phyloP scores from a whole-genome alignment of 2,113 vertebrate species.

The Glareola pratincola region DNA sequence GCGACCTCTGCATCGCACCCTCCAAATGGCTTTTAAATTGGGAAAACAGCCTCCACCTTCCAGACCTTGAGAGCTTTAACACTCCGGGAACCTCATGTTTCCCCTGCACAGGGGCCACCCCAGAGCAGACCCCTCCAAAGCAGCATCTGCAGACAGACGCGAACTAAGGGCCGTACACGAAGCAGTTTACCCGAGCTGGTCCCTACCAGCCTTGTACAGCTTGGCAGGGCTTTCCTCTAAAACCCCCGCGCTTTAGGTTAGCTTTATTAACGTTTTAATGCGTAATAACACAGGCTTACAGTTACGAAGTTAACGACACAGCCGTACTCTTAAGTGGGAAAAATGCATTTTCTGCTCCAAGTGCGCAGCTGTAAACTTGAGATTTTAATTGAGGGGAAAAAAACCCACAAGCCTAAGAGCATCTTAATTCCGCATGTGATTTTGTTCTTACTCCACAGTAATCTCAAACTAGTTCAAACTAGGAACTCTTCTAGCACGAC shows the following conservation, averaged over 20 bases:
- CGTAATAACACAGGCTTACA: neutral
- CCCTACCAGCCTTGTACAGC: neutral
- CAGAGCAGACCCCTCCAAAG: no score
- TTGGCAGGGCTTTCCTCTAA: neutral
- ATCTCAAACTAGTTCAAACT: neutral
- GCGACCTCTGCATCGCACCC: neutral
- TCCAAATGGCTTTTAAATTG: neutral
- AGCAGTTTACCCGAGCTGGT: neutral
- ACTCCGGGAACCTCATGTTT: fast-evolving
- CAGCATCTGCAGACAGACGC: neutral
- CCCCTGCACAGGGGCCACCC: fast-evolving
- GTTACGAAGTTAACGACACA: neutral
- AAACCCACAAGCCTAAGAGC: neutral
- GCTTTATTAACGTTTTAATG: neutral
- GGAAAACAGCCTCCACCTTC: neutral
- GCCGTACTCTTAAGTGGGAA: neutral
- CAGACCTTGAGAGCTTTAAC: fast-evolving
- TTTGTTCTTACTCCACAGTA: neutral
- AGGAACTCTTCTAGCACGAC: neutral
- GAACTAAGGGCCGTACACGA: neutral
- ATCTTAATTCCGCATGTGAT: neutral
- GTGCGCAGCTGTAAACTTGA: neutral
- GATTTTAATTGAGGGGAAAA: neutral
- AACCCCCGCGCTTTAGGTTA: neutral
- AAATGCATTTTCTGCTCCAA: neutral